Evolutionary conservation across 2,888 invertebrate species (phyloP).

Genomic region (Calameuta idolon): DNA sequence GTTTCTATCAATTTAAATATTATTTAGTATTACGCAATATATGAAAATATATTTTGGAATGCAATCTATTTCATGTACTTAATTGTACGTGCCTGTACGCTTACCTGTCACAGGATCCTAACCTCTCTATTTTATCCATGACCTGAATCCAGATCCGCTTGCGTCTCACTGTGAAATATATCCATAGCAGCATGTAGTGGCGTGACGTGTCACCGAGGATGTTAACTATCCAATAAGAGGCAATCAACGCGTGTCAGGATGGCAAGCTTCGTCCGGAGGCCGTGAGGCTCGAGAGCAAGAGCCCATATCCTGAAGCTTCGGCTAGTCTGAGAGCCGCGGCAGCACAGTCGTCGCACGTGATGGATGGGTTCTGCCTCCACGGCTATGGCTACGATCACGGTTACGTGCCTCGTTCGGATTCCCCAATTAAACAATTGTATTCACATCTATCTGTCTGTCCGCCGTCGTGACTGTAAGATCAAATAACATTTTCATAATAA

Average conservation of each 20-base stretch:
- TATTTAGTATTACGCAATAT: neutral
- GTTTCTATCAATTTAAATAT: neutral
- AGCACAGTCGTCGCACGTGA: conserved; percentile 39
- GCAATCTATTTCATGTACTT: neutral
- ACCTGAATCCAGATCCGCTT: neutral
- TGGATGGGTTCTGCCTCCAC: conserved; percentile 45
- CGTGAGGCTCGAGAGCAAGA: conserved; percentile 23
- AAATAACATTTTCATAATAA: neutral
- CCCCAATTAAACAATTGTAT: conserved; percentile 66
- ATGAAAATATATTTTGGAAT: neutral
- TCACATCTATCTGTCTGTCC: conserved; percentile 58
- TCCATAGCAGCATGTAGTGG: conserved; percentile 26
- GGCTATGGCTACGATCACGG: conserved; percentile 38
- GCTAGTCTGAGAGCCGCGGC: conserved; percentile 23
- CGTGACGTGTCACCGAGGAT: conserved; percentile 44
- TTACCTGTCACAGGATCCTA: neutral
- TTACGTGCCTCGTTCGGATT: conserved; percentile 54
- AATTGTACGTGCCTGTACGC: neutral
- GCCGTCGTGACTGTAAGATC: conserved; percentile 19
- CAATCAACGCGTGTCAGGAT: conserved; percentile 69
- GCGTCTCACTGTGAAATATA: conserved; percentile 17
- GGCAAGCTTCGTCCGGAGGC: conserved; percentile 29
- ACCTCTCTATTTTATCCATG: neutral
- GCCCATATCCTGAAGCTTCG: conserved; percentile 22
- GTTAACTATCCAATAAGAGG: conserved; percentile 70